phyloP scores from a whole-genome alignment of 2,888 invertebrate species.

The Drosophila imparisetae region DNA sequence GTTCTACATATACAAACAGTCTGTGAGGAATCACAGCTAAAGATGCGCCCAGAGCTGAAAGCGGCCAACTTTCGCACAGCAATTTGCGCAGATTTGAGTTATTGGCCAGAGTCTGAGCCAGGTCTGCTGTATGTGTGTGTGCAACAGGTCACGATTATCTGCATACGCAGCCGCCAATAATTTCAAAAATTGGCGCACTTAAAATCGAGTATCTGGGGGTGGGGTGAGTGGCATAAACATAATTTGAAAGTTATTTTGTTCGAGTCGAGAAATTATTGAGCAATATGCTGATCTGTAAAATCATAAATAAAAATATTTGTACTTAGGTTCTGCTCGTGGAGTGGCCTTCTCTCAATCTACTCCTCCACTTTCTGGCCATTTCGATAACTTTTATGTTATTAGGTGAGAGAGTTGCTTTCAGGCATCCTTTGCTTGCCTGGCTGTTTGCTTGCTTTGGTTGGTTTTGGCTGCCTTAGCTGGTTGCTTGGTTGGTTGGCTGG shows the following conservation, averaged over 20 bases:
- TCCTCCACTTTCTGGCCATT: conserved; percentile 43
- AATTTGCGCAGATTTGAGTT: conserved; percentile 61
- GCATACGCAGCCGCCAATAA: conserved; percentile 80
- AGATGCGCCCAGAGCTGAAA: conserved; percentile 19
- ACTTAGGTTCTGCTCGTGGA: conserved; percentile 39
- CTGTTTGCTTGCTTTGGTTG: background rate
- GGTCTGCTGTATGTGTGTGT: conserved; percentile 26
- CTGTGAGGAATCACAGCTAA: conserved; percentile 18
- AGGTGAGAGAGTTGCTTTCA: conserved; percentile 80
- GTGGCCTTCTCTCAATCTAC: conserved; percentile 2
- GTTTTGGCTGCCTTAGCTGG: background rate
- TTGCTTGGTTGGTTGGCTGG: background rate
- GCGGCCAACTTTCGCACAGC: conserved; percentile 51
- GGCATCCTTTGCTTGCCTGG: conserved; percentile 28
- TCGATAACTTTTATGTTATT: conserved; percentile 81
- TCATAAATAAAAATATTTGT: conserved; percentile 84
- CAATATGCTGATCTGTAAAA: conserved; percentile 85
- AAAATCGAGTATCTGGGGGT: conserved; percentile 32
- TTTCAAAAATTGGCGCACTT: conserved; percentile 83
- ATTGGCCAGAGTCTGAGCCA: conserved; percentile 30
- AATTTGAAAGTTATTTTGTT: conserved; percentile 80
- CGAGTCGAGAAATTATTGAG: conserved; percentile 81
- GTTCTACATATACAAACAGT: conserved; percentile 29
- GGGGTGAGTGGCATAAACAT: conserved; percentile 61
- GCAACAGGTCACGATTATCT: conserved; percentile 83